Evolutionary conservation across 2,888 invertebrate species (phyloP).

Genomic region (Cephus rjabovi): DNA sequence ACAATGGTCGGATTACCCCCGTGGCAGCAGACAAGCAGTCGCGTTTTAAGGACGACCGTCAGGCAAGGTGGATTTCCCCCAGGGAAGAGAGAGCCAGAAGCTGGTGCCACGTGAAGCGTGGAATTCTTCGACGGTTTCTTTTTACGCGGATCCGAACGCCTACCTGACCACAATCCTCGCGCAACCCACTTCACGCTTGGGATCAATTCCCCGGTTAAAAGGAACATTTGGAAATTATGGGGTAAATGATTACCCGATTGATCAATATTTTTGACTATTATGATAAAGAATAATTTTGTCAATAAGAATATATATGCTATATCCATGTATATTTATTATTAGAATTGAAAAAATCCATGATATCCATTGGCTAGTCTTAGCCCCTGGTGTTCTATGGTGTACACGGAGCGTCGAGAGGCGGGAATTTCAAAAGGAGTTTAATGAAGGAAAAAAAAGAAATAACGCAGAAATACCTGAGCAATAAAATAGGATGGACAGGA

Average conservation of each 20-base stretch:
- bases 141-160: conserved; percentile 2
- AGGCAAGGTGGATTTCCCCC: not conserved
- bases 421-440: not conserved
- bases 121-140: conserved; percentile 4
- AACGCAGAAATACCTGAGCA: not conserved
- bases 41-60: not conserved
- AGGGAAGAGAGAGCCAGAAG: not conserved
- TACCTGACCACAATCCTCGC: conserved; percentile 8
- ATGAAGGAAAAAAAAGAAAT: not conserved
- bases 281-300: not conserved
- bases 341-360: not conserved
- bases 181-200: conserved; percentile 1
- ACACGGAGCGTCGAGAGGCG: not conserved
- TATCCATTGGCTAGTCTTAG: not conserved
- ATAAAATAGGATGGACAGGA: not conserved
- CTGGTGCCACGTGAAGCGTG: conserved; percentile 2
- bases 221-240: not conserved
- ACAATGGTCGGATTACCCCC: not conserved
- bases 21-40: not conserved
- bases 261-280: not conserved
- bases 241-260: not conserved
- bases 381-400: not conserved
- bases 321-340: too few relatives aligned
- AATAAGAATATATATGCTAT: too few relatives aligned
- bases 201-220: not conserved